These are phyloP conservation scores for Tenebrio molitor DNA, from an alignment of 1,140 invertebrate species.

Conservation along the genomic window DNA sequence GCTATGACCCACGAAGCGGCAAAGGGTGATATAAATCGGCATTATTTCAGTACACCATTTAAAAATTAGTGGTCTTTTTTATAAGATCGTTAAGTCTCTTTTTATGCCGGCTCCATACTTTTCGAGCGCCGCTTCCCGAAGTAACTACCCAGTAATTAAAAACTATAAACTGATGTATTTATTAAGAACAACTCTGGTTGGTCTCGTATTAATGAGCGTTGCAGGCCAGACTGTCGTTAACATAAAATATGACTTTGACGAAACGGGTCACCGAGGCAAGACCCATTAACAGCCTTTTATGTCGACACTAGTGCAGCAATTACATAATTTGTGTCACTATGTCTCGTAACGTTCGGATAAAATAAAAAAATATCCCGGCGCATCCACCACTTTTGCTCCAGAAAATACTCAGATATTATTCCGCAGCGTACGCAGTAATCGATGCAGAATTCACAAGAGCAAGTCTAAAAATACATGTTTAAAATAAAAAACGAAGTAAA, in stretches of 20 bases:
- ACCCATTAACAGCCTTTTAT: background rate
- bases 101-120: background rate
- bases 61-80: conserved; percentile 25
- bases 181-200: conserved; percentile 14
- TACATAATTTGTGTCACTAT: conserved; percentile 8
- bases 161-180: conserved; percentile 24
- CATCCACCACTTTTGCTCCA: too few species aligned
- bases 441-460: too few species aligned
- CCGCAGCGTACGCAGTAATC: too few species aligned
- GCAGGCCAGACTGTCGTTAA: conserved; percentile 4
- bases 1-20: background rate
- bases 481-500: too few species aligned
- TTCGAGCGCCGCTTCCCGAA: background rate
- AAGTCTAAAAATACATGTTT: too few species aligned
- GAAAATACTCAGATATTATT: too few species aligned
- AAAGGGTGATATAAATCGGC: background rate
- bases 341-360: too few species aligned
- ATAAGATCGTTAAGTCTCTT: conserved; percentile 8
- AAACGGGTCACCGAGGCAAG: background rate
- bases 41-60: conserved; percentile 6
- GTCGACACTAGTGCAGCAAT: conserved; percentile 4
- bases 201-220: conserved; percentile 20
- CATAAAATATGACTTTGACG: conserved; percentile 9
- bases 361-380: too few species aligned
- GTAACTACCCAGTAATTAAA: conserved; percentile 19